phyloP scores from a whole-genome alignment of 2,888 invertebrate genomes.

The Xanthorhoe designata region DNA sequence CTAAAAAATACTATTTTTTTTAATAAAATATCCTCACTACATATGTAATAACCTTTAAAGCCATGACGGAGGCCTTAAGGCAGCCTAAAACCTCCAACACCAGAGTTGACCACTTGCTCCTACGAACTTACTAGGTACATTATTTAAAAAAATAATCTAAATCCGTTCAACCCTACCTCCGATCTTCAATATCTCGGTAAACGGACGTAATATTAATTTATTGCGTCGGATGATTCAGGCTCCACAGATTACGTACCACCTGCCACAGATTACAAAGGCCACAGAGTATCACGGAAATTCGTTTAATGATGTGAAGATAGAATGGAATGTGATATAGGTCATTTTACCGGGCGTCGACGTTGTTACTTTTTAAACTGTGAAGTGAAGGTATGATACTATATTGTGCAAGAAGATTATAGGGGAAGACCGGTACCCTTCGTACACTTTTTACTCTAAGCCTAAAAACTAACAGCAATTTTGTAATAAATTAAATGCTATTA shows the following conservation, averaged over 20 bases:
- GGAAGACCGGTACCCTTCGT: no score
- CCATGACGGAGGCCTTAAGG: no score
- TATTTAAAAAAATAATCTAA: no score
- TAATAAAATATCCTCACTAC: background rate
- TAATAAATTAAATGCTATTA: no score
- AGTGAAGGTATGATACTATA: background rate
- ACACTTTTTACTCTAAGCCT: no score
- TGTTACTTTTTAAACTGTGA: conserved; percentile 12
- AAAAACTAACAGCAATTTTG: no score
- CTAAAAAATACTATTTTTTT: background rate
- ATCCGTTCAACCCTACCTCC: conserved; percentile 21
- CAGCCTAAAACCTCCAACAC: no score
- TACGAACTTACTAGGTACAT: no score
- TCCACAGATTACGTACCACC: conserved; percentile 28
- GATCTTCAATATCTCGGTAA: conserved; percentile 25
- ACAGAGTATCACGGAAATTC: conserved; percentile 27
- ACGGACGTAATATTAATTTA: conserved; percentile 48
- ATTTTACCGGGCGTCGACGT: conserved; percentile 20
- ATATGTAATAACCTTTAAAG: no score
- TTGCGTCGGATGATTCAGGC: conserved; percentile 32
- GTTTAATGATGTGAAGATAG: conserved; percentile 40
- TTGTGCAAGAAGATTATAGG: background rate
- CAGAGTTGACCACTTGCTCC: no score
- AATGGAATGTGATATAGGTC: conserved; percentile 40
- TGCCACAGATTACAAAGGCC: conserved; percentile 26